phyloP scores from a whole-genome alignment of 2,888 invertebrate genomes.

The Amiota minor region DNA sequence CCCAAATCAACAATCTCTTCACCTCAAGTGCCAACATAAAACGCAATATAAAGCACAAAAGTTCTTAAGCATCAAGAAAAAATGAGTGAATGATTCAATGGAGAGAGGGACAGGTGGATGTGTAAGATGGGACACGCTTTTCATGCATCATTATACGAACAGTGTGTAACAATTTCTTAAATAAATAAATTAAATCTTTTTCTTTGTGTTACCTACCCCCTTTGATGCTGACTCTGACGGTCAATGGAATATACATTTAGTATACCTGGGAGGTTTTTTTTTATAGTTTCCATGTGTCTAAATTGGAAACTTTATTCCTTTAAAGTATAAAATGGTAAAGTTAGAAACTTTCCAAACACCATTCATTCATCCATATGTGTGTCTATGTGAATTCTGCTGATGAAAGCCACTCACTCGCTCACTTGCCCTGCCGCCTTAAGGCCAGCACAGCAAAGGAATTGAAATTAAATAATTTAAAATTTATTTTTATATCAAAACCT shows the following conservation, averaged over 20 bases:
- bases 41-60: too few species aligned
- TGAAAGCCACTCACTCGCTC: neutral
- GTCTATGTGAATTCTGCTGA: slow-evolving; percentile 1
- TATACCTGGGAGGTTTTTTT: slow-evolving; percentile 1
- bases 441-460: neutral
- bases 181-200: slow-evolving; percentile 42
- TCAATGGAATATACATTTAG: neutral
- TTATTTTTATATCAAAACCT: slow-evolving; percentile 42
- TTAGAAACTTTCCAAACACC: too few species aligned
- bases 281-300: neutral
- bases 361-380: neutral
- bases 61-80: too few species aligned
- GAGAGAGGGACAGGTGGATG: too few species aligned
- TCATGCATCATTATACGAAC: slow-evolving; percentile 59
- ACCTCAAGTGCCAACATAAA: too few species aligned
- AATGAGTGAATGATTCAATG: too few species aligned
- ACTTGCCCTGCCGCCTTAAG: neutral
- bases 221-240: neutral
- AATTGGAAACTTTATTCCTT: too few species aligned
- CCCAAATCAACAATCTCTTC: neutral
- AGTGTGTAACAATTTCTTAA: slow-evolving; percentile 50
- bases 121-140: slow-evolving; percentile 35
- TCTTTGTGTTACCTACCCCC: neutral
- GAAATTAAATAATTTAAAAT: slow-evolving; percentile 52
- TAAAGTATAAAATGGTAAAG: too few species aligned